These are phyloP conservation scores for Taphrorychus bicolor DNA, from an alignment of 2,888 invertebrate genomes.

Conservation along the genomic window DNA sequence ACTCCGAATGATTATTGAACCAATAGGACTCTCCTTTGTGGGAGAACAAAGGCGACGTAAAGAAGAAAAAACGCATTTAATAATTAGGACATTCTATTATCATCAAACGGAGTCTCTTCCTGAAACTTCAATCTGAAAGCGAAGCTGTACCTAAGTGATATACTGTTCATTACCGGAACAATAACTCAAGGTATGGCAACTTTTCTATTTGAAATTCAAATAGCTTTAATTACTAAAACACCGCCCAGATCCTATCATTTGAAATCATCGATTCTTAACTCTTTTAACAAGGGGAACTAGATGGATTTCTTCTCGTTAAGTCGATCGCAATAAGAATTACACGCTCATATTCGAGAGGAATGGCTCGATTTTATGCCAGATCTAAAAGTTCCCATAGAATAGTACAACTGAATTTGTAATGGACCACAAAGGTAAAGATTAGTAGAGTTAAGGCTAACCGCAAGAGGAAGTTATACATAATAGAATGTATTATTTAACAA, in stretches of 20 bases:
- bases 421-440: neutral
- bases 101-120: too few relatives aligned
- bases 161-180: neutral
- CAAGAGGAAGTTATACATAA: neutral
- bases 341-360: neutral
- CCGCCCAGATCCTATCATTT: neutral
- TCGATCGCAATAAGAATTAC: neutral
- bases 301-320: neutral
- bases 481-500: too few relatives aligned
- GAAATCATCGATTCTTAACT: neutral
- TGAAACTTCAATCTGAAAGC: too few relatives aligned
- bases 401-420: neutral
- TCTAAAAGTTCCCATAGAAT: neutral
- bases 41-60: too few relatives aligned
- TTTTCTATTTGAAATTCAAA: constrained; percentile 2
- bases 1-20: too few relatives aligned
- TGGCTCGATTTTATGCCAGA: neutral
- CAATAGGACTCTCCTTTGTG: too few relatives aligned
- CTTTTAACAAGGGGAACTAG: neutral
- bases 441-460: too few relatives aligned
- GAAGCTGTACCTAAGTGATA: too few relatives aligned
- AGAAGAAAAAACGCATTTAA: too few relatives aligned
- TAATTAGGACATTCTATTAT: too few relatives aligned
- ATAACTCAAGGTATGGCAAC: neutral
- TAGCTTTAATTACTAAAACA: neutral